Percentiles rank a stretch among this genome's conserved stretches.
phyloP scores from a whole-genome alignment of 2,888 invertebrate species.

The Monoplex corrugatus region DNA sequence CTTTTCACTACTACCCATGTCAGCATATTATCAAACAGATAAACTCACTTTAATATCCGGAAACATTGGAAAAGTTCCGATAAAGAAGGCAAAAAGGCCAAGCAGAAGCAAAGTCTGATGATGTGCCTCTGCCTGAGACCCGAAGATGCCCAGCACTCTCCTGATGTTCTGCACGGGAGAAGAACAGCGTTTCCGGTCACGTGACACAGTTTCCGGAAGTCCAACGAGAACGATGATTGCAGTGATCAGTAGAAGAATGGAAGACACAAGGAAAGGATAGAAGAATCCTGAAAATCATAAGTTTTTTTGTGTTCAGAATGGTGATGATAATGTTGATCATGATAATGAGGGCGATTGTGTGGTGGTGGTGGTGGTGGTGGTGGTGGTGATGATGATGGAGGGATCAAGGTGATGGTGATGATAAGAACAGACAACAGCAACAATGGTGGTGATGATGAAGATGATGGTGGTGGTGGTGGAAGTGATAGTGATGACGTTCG shows the following conservation, averaged over 20 bases:
- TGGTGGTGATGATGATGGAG: too few relatives aligned
- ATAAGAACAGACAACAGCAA: too few relatives aligned
- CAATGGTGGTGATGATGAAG: too few relatives aligned
- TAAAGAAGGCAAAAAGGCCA: not conserved
- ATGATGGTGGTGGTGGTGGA: too few relatives aligned
- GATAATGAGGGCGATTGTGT: too few relatives aligned
- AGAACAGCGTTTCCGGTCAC: not conserved
- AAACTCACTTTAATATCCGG: not conserved
- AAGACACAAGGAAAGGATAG: not conserved
- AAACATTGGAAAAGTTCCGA: not conserved
- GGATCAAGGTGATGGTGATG: too few relatives aligned
- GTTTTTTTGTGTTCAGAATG: too few relatives aligned
- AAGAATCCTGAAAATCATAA: slow-evolving; percentile 23
- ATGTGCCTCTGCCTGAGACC: not conserved
- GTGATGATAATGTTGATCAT: too few relatives aligned
- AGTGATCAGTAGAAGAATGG: not conserved
- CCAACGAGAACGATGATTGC: not conserved
- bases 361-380: too few relatives aligned
- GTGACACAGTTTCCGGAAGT: slow-evolving; percentile 27
- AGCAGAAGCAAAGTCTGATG: not conserved
- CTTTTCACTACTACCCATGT: too few relatives aligned
- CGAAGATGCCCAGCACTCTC: not conserved
- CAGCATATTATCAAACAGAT: too few relatives aligned
- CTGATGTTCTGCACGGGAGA: not conserved
- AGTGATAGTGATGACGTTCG: too few relatives aligned